Percentiles rank a stretch among this genome's conserved stretches.
phyloP scores from a whole-genome alignment of 1,140 invertebrate species.

The Polypedilum pembai region DNA sequence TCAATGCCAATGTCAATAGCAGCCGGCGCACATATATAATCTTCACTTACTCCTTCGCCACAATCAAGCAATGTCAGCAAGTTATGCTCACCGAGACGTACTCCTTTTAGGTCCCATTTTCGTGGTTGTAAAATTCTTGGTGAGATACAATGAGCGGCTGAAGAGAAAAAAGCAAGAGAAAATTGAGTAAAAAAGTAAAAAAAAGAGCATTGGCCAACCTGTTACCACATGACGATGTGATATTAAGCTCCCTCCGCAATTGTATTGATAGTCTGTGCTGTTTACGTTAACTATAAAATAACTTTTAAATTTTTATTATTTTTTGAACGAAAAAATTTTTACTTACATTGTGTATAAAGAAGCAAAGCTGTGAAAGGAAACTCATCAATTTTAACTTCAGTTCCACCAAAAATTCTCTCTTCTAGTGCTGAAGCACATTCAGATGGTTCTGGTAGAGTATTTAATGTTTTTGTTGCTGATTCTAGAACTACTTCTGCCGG shows the following conservation, averaged over 20 bases:
- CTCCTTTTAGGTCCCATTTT: constrained; percentile 33
- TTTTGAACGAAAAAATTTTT: background rate
- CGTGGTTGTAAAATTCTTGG: background rate
- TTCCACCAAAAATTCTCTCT: constrained; percentile 45
- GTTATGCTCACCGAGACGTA: constrained; percentile 49
- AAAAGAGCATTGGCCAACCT: background rate
- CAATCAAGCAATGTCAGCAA: constrained; percentile 45
- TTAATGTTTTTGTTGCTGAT: background rate
- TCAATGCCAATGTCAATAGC: constrained; percentile 36
- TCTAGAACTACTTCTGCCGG: too few species aligned
- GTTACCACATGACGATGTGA: background rate
- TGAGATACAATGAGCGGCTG: background rate
- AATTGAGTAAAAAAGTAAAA: background rate
- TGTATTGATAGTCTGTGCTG: background rate
- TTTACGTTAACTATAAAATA: background rate
- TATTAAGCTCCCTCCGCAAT: background rate
- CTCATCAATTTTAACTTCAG: constrained; percentile 46
- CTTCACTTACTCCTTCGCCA: constrained; percentile 38
- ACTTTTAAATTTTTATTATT: too few species aligned
- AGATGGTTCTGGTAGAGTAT: background rate
- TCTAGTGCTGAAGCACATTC: background rate
- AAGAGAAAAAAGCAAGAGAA: too few species aligned
- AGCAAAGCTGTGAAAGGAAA: constrained; percentile 65
- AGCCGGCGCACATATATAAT: constrained; percentile 35
- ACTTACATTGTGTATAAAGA: constrained; percentile 49